phyloP scores from a whole-genome alignment of 2,888 invertebrate species.

The Phania funesta region DNA sequence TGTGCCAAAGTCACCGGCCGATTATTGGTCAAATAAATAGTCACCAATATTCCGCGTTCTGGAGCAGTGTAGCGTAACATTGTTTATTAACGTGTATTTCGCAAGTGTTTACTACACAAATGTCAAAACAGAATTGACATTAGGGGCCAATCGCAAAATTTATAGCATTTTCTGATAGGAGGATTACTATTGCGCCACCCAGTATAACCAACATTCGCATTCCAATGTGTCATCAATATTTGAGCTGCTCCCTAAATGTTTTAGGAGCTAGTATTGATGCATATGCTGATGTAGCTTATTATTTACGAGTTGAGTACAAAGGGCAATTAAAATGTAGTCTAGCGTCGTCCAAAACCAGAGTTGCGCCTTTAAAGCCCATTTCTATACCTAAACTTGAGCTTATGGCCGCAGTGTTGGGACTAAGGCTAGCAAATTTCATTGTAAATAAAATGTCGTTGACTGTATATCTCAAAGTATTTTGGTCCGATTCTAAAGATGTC shows the following conservation, averaged over 20 bases:
- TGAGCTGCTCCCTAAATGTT: neutral
- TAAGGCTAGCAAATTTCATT: conserved; percentile 17
- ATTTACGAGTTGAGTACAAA: conserved; percentile 17
- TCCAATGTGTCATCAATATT: neutral
- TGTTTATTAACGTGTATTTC: too few relatives aligned
- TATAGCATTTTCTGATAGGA: too few relatives aligned
- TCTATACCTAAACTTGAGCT: conserved; percentile 54
- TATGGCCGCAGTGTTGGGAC: conserved; percentile 30
- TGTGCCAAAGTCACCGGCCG: too few relatives aligned
- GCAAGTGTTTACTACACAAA: too few relatives aligned
- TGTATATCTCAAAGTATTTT: conserved; percentile 32
- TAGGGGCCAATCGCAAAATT: too few relatives aligned
- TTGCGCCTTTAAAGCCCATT: conserved; percentile 47
- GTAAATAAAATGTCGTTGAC: conserved; percentile 13
- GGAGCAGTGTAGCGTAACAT: too few relatives aligned
- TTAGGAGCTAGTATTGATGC: conserved; percentile 57
- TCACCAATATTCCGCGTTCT: too few relatives aligned
- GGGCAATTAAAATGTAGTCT: neutral
- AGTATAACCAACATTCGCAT: too few relatives aligned
- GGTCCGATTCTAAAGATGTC: conserved; percentile 40
- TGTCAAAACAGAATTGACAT: too few relatives aligned
- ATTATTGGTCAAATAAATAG: too few relatives aligned
- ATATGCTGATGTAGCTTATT: conserved; percentile 57
- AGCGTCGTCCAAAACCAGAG: neutral
- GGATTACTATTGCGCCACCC: too few relatives aligned